Evolutionary conservation across 2,888 invertebrate genomes (phyloP), one percentile per base, ranked within the genome.

Genomic region (Drosophila subsilvestris): DNA sequence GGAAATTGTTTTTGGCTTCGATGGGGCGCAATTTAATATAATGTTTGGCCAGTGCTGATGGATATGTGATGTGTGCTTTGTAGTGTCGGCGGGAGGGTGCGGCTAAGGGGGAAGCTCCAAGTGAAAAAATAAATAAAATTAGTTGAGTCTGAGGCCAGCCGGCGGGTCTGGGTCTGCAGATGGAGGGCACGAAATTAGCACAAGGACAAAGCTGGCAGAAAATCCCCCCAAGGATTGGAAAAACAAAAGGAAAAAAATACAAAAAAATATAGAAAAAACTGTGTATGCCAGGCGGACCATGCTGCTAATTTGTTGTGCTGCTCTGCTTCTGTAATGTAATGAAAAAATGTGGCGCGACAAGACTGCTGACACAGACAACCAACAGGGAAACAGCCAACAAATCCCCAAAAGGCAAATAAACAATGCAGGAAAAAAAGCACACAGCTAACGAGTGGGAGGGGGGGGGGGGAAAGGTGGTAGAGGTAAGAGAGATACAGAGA

Each of bases 91-190:
- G 53, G 32, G 18, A 3, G 32, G 27, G 32, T 32, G 29, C 27
- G 9, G n/a, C 25, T 45, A 27, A n/a, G 61, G 68, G 60, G 72
- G 53, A 54, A 65, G 62, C 58, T 67, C 14, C 14, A 76, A 79
- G 81, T 77, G 75, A 78, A 84, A 75, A 74, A 78, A 78, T 79
- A 87, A 78, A 79, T 76, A 85, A 79, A 87, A 83, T 85, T 83
- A 86, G 25, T n/a, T 37, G 14, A 14, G 37, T 37, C 14, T 37
- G 37, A 29, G 17, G 17, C 2, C 22, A 22, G 22, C 5, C 22
- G 5, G 22, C 22, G 6, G 20, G 14, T 9, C 51, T 20, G 53
- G 45, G 44, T 20, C 12, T 20, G 45, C 22, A 44, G 29, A 37
- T 51, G 42, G 32, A 1, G 63, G 62, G 73, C 62, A 69, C 45